Evolutionary conservation across 2,797 vertebrate genomes (phyloP).

Genomic region (Lutjanus campechanus): DNA sequence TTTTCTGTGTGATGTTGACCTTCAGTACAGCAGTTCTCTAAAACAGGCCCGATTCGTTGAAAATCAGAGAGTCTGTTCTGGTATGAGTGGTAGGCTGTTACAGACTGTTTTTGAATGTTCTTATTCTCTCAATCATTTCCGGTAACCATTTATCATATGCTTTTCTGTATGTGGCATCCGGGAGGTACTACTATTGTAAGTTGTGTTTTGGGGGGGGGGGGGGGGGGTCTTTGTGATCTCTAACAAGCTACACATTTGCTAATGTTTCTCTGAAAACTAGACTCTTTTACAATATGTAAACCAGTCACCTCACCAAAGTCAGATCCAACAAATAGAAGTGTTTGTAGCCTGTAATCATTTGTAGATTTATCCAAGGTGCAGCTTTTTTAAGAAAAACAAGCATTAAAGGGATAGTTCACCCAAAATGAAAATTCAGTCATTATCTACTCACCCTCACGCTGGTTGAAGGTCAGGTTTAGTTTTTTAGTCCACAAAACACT

Average conservation of each 20-base stretch:
- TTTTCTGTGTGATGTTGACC: constrained; percentile 29
- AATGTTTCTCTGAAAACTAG: constrained; percentile 15
- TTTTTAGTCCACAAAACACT: no score
- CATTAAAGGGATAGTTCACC: no score
- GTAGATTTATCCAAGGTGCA: constrained; percentile 16
- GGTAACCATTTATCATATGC: constrained; percentile 14
- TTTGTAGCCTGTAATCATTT: constrained; percentile 22
- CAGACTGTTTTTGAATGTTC: constrained; percentile 48
- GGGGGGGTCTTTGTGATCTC: not conserved
- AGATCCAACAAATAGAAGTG: constrained; percentile 17
- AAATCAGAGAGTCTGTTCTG: constrained; percentile 11
- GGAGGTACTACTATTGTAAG: constrained; percentile 26
- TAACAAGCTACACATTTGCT: constrained; percentile 7
- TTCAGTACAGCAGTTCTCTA: constrained; percentile 25
- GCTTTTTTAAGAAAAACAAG: constrained; percentile 16
- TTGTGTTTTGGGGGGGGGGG: constrained; percentile 14
- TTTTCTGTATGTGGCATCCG: constrained; percentile 18
- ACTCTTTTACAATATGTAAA: constrained; percentile 3
- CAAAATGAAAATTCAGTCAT: no score
- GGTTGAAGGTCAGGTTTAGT: no score
- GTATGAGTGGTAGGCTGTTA: constrained; percentile 32
- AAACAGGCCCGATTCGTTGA: constrained; percentile 17
- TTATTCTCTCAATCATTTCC: constrained; percentile 24
- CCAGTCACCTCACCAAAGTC: constrained; percentile 17
- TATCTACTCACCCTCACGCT: no score